A percentile compares a stretch with the other conserved stretches of the same genome.
Conservation (phyloP, 2,888 invertebrate species). For the Megastigmus dorsalis region DNA sequence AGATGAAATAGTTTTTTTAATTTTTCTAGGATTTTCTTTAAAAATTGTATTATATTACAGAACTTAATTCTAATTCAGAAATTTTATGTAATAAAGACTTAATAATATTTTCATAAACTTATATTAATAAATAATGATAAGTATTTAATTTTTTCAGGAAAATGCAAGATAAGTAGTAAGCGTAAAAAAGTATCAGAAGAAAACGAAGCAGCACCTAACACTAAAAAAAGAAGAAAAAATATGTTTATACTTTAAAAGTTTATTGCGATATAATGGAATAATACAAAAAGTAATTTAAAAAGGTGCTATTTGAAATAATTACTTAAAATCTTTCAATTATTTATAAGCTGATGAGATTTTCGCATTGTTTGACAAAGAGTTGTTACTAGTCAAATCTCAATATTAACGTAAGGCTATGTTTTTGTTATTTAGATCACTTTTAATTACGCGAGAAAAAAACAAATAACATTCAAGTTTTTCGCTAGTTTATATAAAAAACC, state of each 20-base stretch:
- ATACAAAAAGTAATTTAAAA: background rate
- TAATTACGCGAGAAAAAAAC: too few relatives aligned
- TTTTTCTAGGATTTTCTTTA: too few relatives aligned
- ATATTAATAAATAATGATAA: background rate
- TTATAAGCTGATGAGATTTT: background rate
- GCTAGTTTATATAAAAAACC: too few relatives aligned
- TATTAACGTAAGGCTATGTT: slow-evolving; percentile 28
- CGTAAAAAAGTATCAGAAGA: background rate
- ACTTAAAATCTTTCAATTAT: background rate
- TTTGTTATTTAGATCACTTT: slow-evolving; percentile 5
- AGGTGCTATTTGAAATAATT: background rate
- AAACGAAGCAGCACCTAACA: background rate
- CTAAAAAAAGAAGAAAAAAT: slow-evolving; percentile 19
- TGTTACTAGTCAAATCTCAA: slow-evolving; percentile 42
- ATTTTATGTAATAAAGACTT: too few relatives aligned
- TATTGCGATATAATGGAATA: background rate
- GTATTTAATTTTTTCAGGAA: background rate
- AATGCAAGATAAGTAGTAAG: background rate
- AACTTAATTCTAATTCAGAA: too few relatives aligned
- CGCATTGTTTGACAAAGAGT: background rate
- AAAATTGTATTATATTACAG: too few relatives aligned
- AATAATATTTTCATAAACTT: too few relatives aligned
- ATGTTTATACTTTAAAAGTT: slow-evolving; percentile 7
- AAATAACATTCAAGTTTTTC: too few relatives aligned
- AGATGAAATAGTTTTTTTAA: background rate